Percentiles rank a stretch among this genome's conserved stretches.
Conservation (phyloP, 2,797 vertebrate genomes). For the Leptatherina wallacei region DNA sequence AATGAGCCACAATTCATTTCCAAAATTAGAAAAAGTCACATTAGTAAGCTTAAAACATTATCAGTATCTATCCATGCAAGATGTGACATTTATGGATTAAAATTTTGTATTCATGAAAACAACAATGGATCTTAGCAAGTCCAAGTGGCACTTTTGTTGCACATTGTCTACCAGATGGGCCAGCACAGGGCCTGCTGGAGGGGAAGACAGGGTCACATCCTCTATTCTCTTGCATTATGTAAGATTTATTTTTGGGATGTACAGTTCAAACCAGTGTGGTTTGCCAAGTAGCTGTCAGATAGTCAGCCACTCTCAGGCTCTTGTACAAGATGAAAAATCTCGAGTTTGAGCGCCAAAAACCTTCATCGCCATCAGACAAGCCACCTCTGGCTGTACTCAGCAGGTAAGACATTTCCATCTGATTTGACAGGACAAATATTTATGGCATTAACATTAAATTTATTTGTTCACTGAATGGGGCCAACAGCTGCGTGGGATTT, state of each 20-base stretch:
- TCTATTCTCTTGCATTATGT: constrained; percentile 69
- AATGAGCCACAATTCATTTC: not conserved
- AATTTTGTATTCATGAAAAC: constrained; percentile 31
- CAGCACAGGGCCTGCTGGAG: constrained; percentile 64
- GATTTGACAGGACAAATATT: constrained; percentile 34
- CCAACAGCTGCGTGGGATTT: constrained; percentile 52
- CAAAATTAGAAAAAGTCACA: not conserved
- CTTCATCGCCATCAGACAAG: constrained; percentile 25
- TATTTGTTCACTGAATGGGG: constrained; percentile 36
- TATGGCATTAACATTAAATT: constrained; percentile 26
- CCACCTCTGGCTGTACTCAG: constrained; percentile 33
- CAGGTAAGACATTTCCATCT: constrained; percentile 28
- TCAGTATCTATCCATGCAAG: not conserved
- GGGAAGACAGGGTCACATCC: constrained; percentile 70
- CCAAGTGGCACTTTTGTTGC: constrained; percentile 46
- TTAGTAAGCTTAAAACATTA: not conserved
- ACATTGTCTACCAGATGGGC: constrained; percentile 72
- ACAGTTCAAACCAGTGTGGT: constrained; percentile 68
- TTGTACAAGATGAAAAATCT: constrained; percentile 49
- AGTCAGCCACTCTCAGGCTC: constrained; percentile 49
- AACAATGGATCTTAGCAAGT: constrained; percentile 40
- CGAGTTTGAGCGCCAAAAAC: constrained; percentile 44
- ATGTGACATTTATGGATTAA: constrained; percentile 2
- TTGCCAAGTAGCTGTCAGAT: constrained; percentile 67
- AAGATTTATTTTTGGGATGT: constrained; percentile 77